Percentiles rank a stretch among this genome's conserved stretches.
These are phyloP conservation scores for Ophion ventricosus DNA, from an alignment of 2,888 invertebrate genomes.

Conservation along the genomic window DNA sequence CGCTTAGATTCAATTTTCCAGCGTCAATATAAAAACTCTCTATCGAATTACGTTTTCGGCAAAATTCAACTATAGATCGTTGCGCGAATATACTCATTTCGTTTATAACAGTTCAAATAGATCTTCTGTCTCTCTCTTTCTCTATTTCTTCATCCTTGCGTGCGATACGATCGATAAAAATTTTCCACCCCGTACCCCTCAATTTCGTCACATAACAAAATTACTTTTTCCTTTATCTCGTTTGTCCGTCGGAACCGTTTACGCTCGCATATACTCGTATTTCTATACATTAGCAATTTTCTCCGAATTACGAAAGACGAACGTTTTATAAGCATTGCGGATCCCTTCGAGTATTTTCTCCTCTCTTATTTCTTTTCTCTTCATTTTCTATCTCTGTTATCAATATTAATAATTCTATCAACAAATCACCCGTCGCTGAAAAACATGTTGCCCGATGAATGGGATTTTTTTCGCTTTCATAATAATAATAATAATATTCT, in stretches of 20 bases:
- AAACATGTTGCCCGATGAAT: conserved; percentile 6
- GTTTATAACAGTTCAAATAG: conserved; percentile 42
- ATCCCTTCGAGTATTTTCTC: background rate
- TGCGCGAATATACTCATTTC: conserved; percentile 34
- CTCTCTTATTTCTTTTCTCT: background rate
- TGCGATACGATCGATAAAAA: background rate
- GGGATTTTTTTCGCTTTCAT: background rate
- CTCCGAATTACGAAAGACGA: background rate
- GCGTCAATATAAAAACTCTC: conserved; percentile 27
- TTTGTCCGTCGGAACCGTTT: background rate
- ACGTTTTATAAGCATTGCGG: background rate
- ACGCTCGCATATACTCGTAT: background rate
- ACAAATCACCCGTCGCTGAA: background rate
- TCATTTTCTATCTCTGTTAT: conserved; percentile 3
- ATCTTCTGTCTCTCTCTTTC: conserved; percentile 11
- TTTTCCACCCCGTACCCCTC: conserved; percentile 49
- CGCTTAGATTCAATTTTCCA: conserved; percentile 13
- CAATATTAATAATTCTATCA: background rate
- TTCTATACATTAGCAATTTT: background rate
- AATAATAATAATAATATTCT: background rate
- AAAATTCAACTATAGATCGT: conserved; percentile 28
- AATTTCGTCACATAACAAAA: conserved; percentile 2
- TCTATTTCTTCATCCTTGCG: conserved; percentile 45
- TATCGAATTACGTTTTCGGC: conserved; percentile 34
- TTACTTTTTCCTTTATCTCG: background rate